Conservation (phyloP, 2,113 vertebrate genomes). For the Entomyzon cyanotis region DNA sequence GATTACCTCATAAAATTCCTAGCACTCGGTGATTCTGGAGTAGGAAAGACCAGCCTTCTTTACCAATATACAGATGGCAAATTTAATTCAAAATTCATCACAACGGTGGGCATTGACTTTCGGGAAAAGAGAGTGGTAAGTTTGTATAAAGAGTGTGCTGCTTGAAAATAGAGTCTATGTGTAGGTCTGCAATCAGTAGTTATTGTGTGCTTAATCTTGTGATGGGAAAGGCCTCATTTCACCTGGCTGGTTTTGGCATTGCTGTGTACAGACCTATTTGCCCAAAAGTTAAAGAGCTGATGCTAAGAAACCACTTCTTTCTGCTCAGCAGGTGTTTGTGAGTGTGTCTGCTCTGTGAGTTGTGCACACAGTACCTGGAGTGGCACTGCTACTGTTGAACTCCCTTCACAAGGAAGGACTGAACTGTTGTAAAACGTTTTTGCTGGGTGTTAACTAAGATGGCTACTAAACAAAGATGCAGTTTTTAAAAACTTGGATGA, state of each 20-base stretch:
- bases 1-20: constrained; percentile 99
- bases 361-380: not conserved
- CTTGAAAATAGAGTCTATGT: not conserved
- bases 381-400: not conserved
- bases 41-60: constrained; percentile 96
- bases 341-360: not conserved
- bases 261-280: not conserved
- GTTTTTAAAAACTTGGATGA: not conserved
- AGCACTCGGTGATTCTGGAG: constrained; percentile 94
- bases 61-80: constrained; percentile 97
- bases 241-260: not conserved
- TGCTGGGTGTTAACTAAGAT: not conserved
- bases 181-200: not conserved
- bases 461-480: not conserved
- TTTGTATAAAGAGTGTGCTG: not conserved
- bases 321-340: not conserved
- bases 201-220: not conserved
- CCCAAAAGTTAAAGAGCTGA: not conserved
- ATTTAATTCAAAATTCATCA: constrained; percentile 98
- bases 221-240: not conserved
- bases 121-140: constrained; percentile 97
- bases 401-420: not conserved
- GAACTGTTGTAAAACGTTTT: not conserved
- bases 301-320: not conserved
- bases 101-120: constrained; percentile 98